Percentiles rank a stretch among this genome's conserved stretches.
phyloP scores from a whole-genome alignment of 2,113 vertebrate species.

The Anarrhichthys ocellatus region DNA sequence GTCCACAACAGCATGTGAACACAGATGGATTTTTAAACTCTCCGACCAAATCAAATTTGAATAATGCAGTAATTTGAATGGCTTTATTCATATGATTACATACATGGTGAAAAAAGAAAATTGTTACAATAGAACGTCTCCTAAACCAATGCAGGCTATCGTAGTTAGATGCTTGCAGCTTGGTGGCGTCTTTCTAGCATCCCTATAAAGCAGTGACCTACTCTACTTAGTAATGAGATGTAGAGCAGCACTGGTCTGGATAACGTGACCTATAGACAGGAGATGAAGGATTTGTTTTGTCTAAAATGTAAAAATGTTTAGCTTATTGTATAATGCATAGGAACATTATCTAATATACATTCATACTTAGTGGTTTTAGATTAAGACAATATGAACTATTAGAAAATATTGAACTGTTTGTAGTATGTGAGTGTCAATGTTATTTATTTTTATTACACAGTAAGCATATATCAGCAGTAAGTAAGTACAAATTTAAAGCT shows the following conservation, averaged over 20 bases:
- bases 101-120: neutral
- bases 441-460: neutral
- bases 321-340: neutral
- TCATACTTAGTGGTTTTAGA: neutral
- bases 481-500: neutral
- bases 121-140: neutral
- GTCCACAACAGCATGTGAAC: conserved; percentile 43
- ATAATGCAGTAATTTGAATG: conserved; percentile 1
- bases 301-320: neutral
- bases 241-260: neutral
- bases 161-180: neutral
- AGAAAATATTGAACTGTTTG: neutral
- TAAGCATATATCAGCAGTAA: neutral
- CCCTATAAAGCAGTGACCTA: neutral
- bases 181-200: neutral
- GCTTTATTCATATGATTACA: conserved; percentile 1
- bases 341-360: neutral
- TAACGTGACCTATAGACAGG: neutral
- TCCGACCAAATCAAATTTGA: conserved; percentile 38
- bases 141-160: neutral
- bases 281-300: neutral
- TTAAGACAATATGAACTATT: neutral
- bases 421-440: neutral
- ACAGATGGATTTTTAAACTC: conserved; percentile 49
- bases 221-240: neutral